phyloP scores from a whole-genome alignment of 1,140 invertebrate species.

The Leptinotarsa defecta region DNA sequence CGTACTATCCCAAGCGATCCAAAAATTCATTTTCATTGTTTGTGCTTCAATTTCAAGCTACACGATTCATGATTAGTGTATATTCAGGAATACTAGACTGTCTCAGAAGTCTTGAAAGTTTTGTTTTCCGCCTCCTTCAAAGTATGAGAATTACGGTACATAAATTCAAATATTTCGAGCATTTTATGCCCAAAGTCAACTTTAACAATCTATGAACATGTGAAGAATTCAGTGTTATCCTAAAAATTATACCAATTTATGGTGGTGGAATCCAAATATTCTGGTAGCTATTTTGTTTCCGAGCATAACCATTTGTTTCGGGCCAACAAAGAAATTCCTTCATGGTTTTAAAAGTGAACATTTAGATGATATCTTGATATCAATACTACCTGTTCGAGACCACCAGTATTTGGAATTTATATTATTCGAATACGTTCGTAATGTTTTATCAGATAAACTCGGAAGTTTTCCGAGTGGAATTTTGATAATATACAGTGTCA shows the following conservation, averaged over 20 bases:
- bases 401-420: slow-evolving; percentile 11
- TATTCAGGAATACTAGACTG: too few species aligned
- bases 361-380: slow-evolving; percentile 21
- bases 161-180: too few species aligned
- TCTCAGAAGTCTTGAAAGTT: too few species aligned
- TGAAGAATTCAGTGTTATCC: slow-evolving; percentile 10
- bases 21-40: too few species aligned
- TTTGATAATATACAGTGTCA: too few species aligned
- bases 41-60: too few species aligned
- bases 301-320: slow-evolving; percentile 14
- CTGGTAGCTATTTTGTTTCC: slow-evolving; percentile 10
- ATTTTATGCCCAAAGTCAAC: neutral
- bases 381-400: slow-evolving; percentile 1
- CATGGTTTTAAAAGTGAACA: neutral
- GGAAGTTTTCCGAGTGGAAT: neutral
- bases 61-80: too few species aligned
- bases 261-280: neutral
- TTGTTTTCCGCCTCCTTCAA: too few species aligned
- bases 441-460: slow-evolving; percentile 2
- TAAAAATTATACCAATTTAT: neutral
- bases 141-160: too few species aligned
- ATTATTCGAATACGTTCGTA: slow-evolving; percentile 6
- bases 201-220: neutral
- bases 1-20: too few species aligned
- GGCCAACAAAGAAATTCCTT: slow-evolving; percentile 5